Conservation (phyloP, 2,797 vertebrate species). For the Pithecia hirsuta region DNA sequence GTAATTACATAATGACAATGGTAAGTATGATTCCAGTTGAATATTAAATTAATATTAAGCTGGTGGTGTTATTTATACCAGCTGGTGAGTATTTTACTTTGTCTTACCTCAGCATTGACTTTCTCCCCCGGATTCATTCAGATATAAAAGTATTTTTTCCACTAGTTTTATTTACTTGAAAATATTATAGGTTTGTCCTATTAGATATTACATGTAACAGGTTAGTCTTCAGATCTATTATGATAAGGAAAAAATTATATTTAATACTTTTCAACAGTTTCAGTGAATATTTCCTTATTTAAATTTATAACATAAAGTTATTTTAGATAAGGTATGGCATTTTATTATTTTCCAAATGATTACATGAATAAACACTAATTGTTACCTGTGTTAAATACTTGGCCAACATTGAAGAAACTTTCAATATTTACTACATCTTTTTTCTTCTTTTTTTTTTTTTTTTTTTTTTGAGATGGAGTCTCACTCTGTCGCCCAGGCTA, state of each 20-base stretch:
- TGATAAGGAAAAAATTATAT: not conserved
- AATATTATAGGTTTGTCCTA: constrained; percentile 6
- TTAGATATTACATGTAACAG: constrained; percentile 9
- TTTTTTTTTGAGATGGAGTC: not conserved
- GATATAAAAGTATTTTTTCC: not conserved
- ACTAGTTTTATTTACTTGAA: constrained; percentile 41
- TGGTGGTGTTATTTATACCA: not conserved
- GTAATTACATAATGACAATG: constrained; percentile 35
- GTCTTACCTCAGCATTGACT: not conserved
- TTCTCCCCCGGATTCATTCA: not conserved
- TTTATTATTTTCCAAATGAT: constrained; percentile 25
- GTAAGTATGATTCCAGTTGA: constrained; percentile 16
- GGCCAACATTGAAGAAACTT: not conserved
- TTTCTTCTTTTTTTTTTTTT: not conserved
- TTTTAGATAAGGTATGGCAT: not conserved
- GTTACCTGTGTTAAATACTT: not conserved
- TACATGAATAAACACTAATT: not conserved
- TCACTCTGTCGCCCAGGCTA: not conserved
- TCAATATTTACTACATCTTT: not conserved
- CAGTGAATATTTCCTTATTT: constrained; percentile 6
- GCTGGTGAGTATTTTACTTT: not conserved
- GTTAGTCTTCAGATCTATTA: not conserved
- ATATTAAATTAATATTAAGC: constrained; percentile 29
- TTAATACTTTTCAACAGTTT: constrained; percentile 21
- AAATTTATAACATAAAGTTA: constrained; percentile 4